Evolutionary conservation across 2,113 vertebrate species (phyloP).

Genomic region (Epinephelus fuscoguttatus): DNA sequence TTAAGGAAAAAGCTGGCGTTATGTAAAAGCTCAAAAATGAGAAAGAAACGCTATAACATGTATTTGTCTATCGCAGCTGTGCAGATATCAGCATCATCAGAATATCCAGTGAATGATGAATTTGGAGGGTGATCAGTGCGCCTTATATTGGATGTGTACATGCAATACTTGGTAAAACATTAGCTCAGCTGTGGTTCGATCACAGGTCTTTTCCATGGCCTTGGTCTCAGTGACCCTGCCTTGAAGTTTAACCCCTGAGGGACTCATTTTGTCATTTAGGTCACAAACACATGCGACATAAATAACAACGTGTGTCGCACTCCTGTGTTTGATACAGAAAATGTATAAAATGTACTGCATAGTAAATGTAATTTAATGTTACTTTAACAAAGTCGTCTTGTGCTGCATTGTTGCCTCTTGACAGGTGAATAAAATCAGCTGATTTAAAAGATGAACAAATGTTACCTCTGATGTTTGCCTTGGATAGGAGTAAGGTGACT

Average conservation of each 20-base stretch:
- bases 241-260: conserved; percentile 49
- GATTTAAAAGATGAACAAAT: conserved; percentile 49
- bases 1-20: background rate
- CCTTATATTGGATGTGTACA: conserved; percentile 68
- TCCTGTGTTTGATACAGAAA: background rate
- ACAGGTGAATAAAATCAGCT: conserved; percentile 23
- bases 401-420: background rate
- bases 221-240: conserved; percentile 63
- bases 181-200: conserved; percentile 68
- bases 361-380: rapidly evolving
- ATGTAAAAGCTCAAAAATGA: background rate
- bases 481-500: conserved; percentile 62
- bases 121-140: conserved; percentile 1
- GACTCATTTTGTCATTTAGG: conserved; percentile 45
- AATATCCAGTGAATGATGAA: conserved; percentile 13
- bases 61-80: conserved; percentile 22
- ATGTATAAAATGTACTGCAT: background rate
- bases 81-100: conserved; percentile 5
- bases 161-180: conserved; percentile 72
- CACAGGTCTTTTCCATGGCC: conserved; percentile 44
- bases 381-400: background rate
- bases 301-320: background rate
- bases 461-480: conserved; percentile 76
- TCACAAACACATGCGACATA: conserved; percentile 34
- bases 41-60: background rate